Conservation (phyloP, 2,888 invertebrate genomes). For the Lepidocyrtinus sp. region DNA sequence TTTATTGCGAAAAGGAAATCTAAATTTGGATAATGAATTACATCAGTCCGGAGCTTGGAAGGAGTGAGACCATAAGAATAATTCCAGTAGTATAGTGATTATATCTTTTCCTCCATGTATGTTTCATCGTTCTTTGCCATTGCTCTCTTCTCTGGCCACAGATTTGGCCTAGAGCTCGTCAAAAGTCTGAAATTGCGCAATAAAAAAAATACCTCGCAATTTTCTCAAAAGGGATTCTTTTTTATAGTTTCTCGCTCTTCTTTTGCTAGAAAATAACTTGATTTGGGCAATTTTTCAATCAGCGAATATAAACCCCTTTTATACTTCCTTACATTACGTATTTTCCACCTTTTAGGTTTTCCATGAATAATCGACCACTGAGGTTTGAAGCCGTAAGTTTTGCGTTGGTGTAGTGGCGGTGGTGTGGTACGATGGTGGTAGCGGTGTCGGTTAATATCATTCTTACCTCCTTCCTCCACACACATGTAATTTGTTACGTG, state of each 20-base stretch:
- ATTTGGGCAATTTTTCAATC: not conserved
- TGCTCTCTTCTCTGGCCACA: conserved; percentile 43
- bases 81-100: not conserved
- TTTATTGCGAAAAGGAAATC: conserved; percentile 5
- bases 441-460: not conserved
- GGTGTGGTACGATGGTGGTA: conserved; percentile 5
- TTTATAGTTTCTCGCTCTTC: too few species aligned
- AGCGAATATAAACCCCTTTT: not conserved
- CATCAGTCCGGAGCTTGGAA: conserved; percentile 10
- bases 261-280: not conserved
- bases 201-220: not conserved
- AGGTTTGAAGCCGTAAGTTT: not conserved
- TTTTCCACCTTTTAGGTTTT: not conserved
- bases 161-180: conserved; percentile 43
- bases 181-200: conserved; percentile 18
- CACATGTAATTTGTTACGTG: conserved; percentile 48
- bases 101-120: not conserved
- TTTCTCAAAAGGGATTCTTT: conserved; percentile 1
- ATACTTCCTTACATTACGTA: not conserved
- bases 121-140: not conserved
- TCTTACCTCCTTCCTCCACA: conserved; percentile 2
- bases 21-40: conserved; percentile 20
- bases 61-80: conserved; percentile 7
- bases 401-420: not conserved
- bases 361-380: conserved; percentile 2